Percentiles rank a stretch among this genome's conserved stretches.
Conservation (phyloP, 1,140 invertebrate genomes). For the Megalonaias nervosa region DNA sequence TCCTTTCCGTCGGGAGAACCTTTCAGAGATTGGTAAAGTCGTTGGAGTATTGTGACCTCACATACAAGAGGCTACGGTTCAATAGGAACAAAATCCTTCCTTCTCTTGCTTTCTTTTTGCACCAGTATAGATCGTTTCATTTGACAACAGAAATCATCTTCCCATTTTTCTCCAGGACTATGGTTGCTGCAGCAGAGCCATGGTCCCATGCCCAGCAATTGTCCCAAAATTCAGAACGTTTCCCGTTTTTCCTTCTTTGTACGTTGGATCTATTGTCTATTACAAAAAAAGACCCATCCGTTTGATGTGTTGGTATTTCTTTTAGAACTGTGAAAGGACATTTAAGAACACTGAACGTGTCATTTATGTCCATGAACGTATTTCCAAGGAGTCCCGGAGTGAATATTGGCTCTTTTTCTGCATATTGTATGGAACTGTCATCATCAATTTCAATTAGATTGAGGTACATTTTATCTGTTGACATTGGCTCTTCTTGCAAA, state of each 20-base stretch:
- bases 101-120: neutral
- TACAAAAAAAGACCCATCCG: constrained; percentile 5
- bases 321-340: neutral
- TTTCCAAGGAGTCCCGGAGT: neutral
- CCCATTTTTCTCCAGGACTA: neutral
- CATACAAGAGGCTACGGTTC: neutral
- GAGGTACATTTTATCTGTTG: too few relatives aligned
- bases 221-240: constrained; percentile 6
- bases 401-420: neutral
- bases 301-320: constrained; percentile 3
- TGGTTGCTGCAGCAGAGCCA: neutral
- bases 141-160: neutral
- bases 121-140: too few relatives aligned
- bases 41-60: neutral
- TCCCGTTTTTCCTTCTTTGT: neutral
- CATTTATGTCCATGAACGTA: constrained; percentile 6
- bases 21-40: constrained; percentile 17
- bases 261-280: constrained; percentile 1
- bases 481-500: too few relatives aligned
- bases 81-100: neutral
- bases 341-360: neutral
- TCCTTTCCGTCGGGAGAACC: neutral
- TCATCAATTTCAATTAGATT: too few relatives aligned
- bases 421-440: too few relatives aligned
- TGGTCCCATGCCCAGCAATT: constrained; percentile 2